Evolutionary conservation across 2,797 vertebrate species (phyloP).

Genomic region (Poeciliopsis turneri): DNA sequence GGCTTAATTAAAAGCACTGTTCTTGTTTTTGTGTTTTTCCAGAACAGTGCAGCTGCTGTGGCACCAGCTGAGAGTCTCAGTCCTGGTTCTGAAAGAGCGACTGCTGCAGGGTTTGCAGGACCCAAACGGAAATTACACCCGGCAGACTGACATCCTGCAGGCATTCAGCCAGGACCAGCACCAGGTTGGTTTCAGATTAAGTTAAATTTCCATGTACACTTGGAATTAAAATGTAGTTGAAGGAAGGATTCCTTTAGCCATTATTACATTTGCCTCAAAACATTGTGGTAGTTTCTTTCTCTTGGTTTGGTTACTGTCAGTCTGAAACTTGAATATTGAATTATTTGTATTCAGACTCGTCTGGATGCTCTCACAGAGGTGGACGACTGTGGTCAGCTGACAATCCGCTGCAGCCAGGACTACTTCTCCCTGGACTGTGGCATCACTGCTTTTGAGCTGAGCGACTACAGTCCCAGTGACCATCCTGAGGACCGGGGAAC

Average conservation of each 20-base stretch:
- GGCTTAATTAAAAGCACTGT: not conserved
- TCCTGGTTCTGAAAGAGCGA: conserved; percentile 94
- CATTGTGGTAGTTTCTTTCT: not conserved
- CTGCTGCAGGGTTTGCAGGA: conserved; percentile 97
- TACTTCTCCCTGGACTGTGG: conserved; percentile 98
- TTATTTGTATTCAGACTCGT: conserved; percentile 81
- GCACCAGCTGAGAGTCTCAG: conserved; percentile 97
- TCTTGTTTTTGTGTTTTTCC: not conserved
- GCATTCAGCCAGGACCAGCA: conserved; percentile 94
- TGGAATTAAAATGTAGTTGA: no score
- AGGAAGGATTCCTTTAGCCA: not conserved
- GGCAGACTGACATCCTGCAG: conserved; percentile 96
- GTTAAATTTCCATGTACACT: not conserved
- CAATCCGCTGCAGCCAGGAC: conserved; percentile 97
- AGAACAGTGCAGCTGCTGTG: conserved; percentile 95
- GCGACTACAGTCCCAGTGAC: conserved; percentile 94
- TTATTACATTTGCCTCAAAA: not conserved
- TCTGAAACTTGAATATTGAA: not conserved
- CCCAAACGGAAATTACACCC: conserved; percentile 97
- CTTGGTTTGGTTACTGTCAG: not conserved
- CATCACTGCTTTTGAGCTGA: conserved; percentile 96
- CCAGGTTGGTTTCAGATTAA: conserved; percentile 39
- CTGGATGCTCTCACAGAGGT: conserved; percentile 94
- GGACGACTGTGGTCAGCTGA: conserved; percentile 94
- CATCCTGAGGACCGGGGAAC: conserved; percentile 66